Evolutionary conservation across 2,113 vertebrate species (phyloP).

Genomic region (Holacanthus passer): DNA sequence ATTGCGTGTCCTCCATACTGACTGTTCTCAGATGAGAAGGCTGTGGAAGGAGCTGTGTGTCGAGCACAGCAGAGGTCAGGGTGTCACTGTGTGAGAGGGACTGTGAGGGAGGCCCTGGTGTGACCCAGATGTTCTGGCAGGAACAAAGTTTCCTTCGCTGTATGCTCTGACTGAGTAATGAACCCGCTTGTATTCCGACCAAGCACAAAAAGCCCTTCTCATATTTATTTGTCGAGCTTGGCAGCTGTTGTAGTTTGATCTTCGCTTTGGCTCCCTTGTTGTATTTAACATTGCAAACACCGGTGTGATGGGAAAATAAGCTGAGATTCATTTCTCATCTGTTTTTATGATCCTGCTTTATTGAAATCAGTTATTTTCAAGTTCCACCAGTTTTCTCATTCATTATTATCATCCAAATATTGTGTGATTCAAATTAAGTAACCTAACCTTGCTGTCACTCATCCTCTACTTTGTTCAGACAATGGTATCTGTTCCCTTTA

Average conservation of each 20-base stretch:
- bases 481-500: neutral
- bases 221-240: constrained; percentile 29
- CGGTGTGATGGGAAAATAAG: neutral
- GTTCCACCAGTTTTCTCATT: neutral
- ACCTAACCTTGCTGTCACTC: neutral
- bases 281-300: constrained; percentile 5
- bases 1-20: constrained; percentile 35
- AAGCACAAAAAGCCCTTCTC: constrained; percentile 19
- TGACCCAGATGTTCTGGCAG: constrained; percentile 57
- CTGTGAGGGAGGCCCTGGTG: constrained; percentile 19
- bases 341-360: neutral
- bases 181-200: constrained; percentile 20
- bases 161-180: constrained; percentile 52
- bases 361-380: neutral
- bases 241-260: constrained; percentile 21
- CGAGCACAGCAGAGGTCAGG: constrained; percentile 49
- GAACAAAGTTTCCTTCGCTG: constrained; percentile 33
- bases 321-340: neutral
- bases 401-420: neutral
- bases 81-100: constrained; percentile 39
- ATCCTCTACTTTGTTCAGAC: neutral
- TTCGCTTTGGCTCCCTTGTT: neutral
- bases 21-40: constrained; percentile 32
- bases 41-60: constrained; percentile 28
- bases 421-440: neutral